phyloP scores from a whole-genome alignment of 2,113 vertebrate species.

The Setophaga kirtlandii region DNA sequence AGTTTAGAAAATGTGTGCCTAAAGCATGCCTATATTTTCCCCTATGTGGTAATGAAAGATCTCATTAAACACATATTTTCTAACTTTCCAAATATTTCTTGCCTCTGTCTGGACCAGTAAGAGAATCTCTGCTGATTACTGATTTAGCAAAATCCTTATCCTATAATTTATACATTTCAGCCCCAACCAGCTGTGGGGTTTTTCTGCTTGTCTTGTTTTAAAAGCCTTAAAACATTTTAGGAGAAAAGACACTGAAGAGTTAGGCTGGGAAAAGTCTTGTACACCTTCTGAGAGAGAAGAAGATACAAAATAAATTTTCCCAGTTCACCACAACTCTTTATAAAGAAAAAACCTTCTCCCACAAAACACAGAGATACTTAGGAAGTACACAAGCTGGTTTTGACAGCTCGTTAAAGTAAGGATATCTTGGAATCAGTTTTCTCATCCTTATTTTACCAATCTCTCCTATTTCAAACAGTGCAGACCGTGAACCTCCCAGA shows the following conservation, averaged over 20 bases:
- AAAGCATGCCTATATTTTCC: background rate
- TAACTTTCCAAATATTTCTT: background rate
- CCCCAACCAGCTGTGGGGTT: rapidly evolving
- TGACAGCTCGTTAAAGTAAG: background rate
- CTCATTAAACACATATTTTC: background rate
- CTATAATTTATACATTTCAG: background rate
- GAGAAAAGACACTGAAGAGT: background rate
- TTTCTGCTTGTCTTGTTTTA: background rate
- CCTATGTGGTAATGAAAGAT: background rate
- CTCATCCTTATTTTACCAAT: background rate
- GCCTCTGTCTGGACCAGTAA: background rate
- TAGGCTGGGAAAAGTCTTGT: background rate
- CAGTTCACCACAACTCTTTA: background rate
- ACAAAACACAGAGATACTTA: background rate
- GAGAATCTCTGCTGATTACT: background rate
- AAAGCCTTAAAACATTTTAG: background rate
- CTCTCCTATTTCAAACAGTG: background rate
- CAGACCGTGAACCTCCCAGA: background rate
- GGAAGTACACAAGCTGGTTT: background rate
- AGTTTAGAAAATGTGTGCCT: background rate
- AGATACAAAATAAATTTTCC: background rate
- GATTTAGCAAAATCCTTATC: background rate
- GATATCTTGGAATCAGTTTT: background rate
- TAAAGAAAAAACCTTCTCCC: background rate
- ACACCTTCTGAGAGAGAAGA: background rate